phyloP scores from a whole-genome alignment of 2,113 vertebrate genomes.

The Circaetus gallicus region DNA sequence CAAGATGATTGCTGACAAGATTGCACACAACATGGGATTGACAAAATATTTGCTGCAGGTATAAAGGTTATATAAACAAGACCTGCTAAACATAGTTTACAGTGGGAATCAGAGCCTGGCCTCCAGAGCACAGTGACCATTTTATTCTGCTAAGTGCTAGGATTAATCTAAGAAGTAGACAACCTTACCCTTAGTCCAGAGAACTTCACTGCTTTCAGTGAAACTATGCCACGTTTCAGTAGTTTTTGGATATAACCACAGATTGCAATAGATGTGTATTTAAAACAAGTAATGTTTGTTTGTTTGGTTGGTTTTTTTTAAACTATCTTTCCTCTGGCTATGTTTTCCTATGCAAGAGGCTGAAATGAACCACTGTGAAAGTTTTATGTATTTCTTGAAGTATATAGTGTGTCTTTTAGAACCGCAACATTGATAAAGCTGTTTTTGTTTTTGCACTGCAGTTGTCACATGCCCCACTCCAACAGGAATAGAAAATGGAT shows the following conservation, averaged over 20 bases:
- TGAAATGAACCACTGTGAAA: neutral
- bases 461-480: conserved; percentile 83
- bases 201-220: neutral
- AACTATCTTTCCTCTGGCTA: neutral
- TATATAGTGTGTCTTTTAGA: neutral
- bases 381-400: neutral
- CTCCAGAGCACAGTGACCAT: neutral
- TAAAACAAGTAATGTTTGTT: neutral
- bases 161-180: neutral
- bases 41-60: neutral
- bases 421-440: neutral
- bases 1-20: neutral
- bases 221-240: neutral
- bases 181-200: neutral
- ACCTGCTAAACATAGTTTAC: neutral
- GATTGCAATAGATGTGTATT: neutral
- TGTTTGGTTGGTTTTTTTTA: neutral
- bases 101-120: neutral
- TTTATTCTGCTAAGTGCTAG: neutral
- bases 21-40: neutral
- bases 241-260: neutral
- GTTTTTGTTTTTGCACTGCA: conserved; percentile 22
- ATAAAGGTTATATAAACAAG: conserved; percentile 12
- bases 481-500: conserved; percentile 77
- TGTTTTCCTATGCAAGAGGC: neutral